These are phyloP conservation scores for Venturia canescens DNA, from an alignment of 1,140 invertebrate species.

Conservation along the genomic window DNA sequence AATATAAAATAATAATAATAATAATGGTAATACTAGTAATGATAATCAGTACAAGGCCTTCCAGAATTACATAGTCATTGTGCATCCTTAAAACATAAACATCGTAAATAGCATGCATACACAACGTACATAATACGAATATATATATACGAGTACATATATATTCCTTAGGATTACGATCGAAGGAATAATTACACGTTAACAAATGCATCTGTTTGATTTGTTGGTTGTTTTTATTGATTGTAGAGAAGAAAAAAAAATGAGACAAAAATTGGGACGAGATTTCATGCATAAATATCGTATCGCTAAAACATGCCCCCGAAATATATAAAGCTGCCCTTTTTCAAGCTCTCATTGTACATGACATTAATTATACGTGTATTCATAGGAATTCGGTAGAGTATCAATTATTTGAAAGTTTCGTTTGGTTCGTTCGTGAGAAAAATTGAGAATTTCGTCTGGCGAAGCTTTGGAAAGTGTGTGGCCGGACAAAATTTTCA, in stretches of 20 bases:
- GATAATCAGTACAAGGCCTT: conserved; percentile 63
- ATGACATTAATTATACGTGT: neutral
- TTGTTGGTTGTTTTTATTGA: no score
- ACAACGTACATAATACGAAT: conserved; percentile 36
- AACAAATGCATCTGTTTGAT: conserved; percentile 5
- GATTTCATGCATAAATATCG: neutral
- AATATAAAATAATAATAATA: conserved; percentile 17
- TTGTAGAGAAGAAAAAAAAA: neutral
- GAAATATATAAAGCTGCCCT: neutral
- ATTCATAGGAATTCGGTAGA: neutral
- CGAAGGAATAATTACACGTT: conserved; percentile 46
- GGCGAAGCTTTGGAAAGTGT: neutral
- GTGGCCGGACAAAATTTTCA: neutral
- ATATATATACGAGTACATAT: conserved; percentile 50
- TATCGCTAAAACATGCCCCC: neutral
- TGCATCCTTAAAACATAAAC: conserved; percentile 76
- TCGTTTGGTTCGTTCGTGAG: no score
- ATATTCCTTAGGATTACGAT: conserved; percentile 47
- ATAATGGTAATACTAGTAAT: no score
- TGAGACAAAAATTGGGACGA: neutral
- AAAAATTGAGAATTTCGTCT: no score
- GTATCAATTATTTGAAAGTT: no score
- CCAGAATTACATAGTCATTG: conserved; percentile 77
- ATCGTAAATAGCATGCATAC: conserved; percentile 72
- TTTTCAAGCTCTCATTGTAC: neutral